Base-by-base conservation (phyloP, 2,888 invertebrate genomes). In the Oxycera nigricornis region DNA sequence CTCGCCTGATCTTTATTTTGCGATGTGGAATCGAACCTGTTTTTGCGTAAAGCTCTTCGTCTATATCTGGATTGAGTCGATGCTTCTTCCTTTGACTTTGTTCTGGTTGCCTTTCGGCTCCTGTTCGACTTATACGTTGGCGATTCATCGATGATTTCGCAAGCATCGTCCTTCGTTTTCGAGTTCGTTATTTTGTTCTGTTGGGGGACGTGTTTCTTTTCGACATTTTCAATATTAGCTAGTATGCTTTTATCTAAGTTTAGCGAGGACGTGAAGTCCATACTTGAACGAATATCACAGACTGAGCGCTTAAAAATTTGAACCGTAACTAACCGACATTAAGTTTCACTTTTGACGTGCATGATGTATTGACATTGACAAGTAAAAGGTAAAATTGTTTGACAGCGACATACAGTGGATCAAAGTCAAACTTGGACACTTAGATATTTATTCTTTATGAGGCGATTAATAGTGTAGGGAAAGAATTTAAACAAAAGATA, bases 181-280 rank as follows among this genome's bases (percentile, higher is more conserved):
- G 52, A 31, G 11, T 0, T 41, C 22, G 2, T 75, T 76, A 14
- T 73, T 75, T 1, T 50, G 9, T 3, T 75, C 73, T 1, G 72
- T 73, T 30, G 14, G 11, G 26, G n/a, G 6, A 39, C 17, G 2
- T 4, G 61, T 68, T 2, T 52, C 35, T 79, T 77, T 14, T 80
- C 79, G 28, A 73, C 78, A 41, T 80, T 80, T 73, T 84, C 84
- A 50, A 85, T 75, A 73, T 82, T 80, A 79, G 82, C 79, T 35
- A 84, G 80, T 0, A 84, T 83, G 70, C 82, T 83, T 65, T 83
- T 82, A 1, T 83, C 83, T 67, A 85, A 79, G 17, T 81, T 80
- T 22, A 85, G 80, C 0, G 85, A 84, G 76, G 85, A 82, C 0
- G 85, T 84, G 77, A 85, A 84, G 0, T 81, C 81, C 84, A 84